Evolutionary conservation across 2,888 invertebrate genomes (phyloP), one percentile per base, ranked within the genome.

Genomic region (Plebejus anna): DNA sequence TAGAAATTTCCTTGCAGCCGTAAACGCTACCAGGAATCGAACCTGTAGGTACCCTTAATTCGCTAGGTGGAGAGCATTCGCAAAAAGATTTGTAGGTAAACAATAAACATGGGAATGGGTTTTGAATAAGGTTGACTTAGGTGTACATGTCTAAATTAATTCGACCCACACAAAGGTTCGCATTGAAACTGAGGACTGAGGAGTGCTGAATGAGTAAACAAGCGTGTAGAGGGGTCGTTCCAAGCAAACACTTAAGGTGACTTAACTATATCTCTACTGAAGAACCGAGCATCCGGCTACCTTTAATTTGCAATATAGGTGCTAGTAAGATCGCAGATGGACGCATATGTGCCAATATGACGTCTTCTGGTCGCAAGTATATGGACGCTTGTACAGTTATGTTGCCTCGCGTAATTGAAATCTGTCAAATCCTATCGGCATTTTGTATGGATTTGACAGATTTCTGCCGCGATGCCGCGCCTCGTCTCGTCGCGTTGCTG

Each of bases 61-160:
- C 9, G 9, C 47, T 47, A 47, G 3, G 11, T 47, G 16, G 13
- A 55, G 3, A 4, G 55, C 16, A 55, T 55, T 16, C 13, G 16
- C 13, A 71, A 42, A 36, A 38, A n/a, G 7, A 36, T 38, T 16
- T 70, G 38, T 38, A 42, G 71, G 42, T 70, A 42, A 36, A 72
- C 42, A n/a, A 47, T 47, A 11, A 9, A 22, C 4, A 55, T 55
- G 22, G 9, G 28, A 38, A 32, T 38, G n/a, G 22, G 28, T 0
- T 59, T 59, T 59, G 72, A 47, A 47, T 28, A 72, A 28, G 51
- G 47, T 47, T 72, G 51, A 72, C 72, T 28, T 42, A 51, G 72
- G 28, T 72, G 51, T 47, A 72, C 47, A 22, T 71, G 47, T 72
- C 28, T 42, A 72, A 72, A 72, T 72, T 72, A 72, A 51, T 72